Percentiles rank a stretch among this genome's conserved stretches.
These are phyloP conservation scores for Pocillopora verrucosa DNA, from an alignment of 64 coral and sea anemone species.

Conservation along the genomic window DNA sequence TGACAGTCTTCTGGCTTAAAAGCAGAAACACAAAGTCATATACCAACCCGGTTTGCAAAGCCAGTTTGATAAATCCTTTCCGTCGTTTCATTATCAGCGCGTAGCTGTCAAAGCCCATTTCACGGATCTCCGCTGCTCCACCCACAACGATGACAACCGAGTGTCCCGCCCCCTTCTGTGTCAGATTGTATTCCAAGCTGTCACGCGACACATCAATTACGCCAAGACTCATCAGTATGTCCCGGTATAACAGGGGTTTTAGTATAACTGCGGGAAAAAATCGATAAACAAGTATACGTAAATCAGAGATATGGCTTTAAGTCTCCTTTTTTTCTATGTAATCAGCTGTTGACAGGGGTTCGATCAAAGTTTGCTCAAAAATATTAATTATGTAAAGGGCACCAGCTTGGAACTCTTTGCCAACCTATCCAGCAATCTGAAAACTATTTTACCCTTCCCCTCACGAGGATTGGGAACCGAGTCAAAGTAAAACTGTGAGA, in stretches of 20 bases:
- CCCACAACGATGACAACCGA: constrained; percentile 58
- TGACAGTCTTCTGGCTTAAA: not conserved
- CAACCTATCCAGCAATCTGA: no score
- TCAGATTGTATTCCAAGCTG: constrained; percentile 30
- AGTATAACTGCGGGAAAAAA: not conserved
- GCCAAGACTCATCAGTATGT: constrained; percentile 64
- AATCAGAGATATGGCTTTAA: no score
- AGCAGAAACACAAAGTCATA: not conserved
- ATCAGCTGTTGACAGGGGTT: no score
- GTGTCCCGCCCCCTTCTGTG: constrained; percentile 48
- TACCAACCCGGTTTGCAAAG: constrained; percentile 64
- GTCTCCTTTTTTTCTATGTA: no score
- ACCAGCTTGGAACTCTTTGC: no score
- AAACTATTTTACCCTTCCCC: no score
- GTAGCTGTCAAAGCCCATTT: constrained; percentile 28
- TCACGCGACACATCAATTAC: constrained; percentile 47
- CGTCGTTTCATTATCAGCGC: constrained; percentile 34
- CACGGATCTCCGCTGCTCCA: constrained; percentile 36
- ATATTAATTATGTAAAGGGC: no score
- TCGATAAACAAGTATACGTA: no score
- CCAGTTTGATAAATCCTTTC: constrained; percentile 66
- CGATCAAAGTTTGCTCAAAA: no score
- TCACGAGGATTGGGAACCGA: no score
- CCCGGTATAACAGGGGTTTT: constrained; percentile 38
- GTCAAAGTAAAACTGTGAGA: no score